Evolutionary conservation across 2,113 vertebrate genomes (phyloP).

Genomic region (Rhadina sibilatrix): DNA sequence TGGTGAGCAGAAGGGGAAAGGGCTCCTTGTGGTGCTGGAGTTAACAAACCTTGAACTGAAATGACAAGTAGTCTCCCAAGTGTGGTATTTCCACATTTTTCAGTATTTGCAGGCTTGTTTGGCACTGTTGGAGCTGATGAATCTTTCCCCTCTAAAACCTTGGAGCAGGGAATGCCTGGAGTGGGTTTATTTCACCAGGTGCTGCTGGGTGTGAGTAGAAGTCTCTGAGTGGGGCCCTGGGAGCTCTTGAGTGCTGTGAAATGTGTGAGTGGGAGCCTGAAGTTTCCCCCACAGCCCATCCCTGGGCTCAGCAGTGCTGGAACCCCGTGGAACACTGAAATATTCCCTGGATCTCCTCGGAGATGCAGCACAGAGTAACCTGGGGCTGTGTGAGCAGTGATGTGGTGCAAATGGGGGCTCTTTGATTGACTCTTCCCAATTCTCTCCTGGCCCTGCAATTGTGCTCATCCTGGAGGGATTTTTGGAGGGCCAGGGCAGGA

Average conservation of each 20-base stretch:
- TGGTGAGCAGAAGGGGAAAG: neutral
- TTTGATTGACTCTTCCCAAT: neutral
- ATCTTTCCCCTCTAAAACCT: neutral
- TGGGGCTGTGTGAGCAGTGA: neutral
- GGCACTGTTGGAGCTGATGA: neutral
- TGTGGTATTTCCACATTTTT: fast-evolving
- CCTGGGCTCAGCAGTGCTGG: neutral
- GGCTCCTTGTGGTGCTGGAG: neutral
- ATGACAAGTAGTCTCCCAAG: neutral
- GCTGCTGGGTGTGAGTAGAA: neutral
- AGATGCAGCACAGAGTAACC: neutral
- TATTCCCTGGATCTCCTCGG: fast-evolving
- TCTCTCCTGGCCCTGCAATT: fast-evolving
- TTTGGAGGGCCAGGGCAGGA: neutral
- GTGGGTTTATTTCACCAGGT: neutral
- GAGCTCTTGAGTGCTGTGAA: fast-evolving
- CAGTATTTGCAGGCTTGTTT: neutral
- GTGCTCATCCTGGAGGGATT: neutral
- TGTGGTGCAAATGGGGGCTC: neutral
- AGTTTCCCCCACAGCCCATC: neutral
- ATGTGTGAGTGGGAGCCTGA: neutral
- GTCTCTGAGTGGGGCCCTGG: fast-evolving
- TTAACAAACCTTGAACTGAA: neutral
- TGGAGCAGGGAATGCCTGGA: neutral
- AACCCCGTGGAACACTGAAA: fast-evolving